Evolutionary conservation across 2,888 invertebrate genomes (phyloP).

Genomic region (Eupithecia inturbata): DNA sequence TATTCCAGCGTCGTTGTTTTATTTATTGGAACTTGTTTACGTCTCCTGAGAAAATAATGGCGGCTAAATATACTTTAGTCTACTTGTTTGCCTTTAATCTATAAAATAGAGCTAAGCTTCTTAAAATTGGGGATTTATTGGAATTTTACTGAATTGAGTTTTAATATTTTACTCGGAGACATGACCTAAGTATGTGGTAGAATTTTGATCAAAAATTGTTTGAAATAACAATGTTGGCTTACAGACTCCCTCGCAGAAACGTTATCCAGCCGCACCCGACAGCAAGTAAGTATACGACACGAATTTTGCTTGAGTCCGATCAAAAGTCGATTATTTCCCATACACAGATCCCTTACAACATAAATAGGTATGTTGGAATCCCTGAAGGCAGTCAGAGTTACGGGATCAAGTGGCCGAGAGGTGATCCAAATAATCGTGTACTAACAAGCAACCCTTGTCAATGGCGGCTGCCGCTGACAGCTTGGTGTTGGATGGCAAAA

Average conservation of each 20-base stretch:
- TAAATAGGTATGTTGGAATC: conserved; percentile 30
- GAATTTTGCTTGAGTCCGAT: background rate
- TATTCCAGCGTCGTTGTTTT: conserved; percentile 44
- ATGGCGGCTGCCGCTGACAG: conserved; percentile 66
- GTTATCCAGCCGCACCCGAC: background rate
- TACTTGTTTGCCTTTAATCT: conserved; percentile 13
- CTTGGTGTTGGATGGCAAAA: conserved; percentile 49
- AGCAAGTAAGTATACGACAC: background rate
- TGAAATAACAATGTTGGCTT: too few relatives aligned
- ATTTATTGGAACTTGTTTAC: conserved; percentile 43
- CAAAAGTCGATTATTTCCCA: background rate
- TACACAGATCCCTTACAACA: conserved; percentile 6
- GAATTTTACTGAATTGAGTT: background rate
- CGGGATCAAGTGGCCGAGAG: conserved; percentile 57
- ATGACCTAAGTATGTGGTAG: too few relatives aligned
- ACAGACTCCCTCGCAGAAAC: background rate
- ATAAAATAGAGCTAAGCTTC: conserved; percentile 20
- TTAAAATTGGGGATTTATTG: background rate
- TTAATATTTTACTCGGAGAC: background rate
- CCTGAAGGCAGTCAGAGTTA: conserved; percentile 49
- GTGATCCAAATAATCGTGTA: conserved; percentile 67
- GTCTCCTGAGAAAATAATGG: conserved; percentile 28
- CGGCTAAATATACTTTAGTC: conserved; percentile 18
- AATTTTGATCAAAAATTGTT: too few relatives aligned
- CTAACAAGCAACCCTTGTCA: conserved; percentile 73